Evolutionary conservation across 2,888 invertebrate genomes (phyloP).

Genomic region (Embidobia sp.): DNA sequence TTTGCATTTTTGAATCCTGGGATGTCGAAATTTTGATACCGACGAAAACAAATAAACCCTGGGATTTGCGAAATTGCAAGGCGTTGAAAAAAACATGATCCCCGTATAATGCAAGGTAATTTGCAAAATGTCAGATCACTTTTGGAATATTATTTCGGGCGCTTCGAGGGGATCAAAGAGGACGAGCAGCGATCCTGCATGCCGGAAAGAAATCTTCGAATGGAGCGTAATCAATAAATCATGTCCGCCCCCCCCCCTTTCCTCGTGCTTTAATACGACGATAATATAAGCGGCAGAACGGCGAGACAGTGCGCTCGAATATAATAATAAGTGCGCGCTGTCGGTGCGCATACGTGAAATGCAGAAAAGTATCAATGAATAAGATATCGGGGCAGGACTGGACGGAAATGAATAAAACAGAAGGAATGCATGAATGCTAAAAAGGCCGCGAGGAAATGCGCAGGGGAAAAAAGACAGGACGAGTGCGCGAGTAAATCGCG

Average conservation of each 20-base stretch:
- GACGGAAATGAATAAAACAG: constrained; percentile 67
- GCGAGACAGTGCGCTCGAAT: constrained; percentile 27
- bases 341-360: constrained; percentile 46
- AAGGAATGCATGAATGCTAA: constrained; percentile 66
- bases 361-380: constrained; percentile 67
- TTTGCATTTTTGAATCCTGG: too few relatives aligned
- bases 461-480: constrained; percentile 33
- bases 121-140: constrained; percentile 18
- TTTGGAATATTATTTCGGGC: constrained; percentile 28
- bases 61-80: too few relatives aligned
- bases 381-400: constrained; percentile 63
- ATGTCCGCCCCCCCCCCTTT: constrained; percentile 8
- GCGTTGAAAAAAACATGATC: not conserved
- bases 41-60: not conserved
- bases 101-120: not conserved
- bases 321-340: constrained; percentile 51
- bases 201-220: constrained; percentile 40
- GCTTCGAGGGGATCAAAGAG: constrained; percentile 31
- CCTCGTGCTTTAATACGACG: constrained; percentile 37
- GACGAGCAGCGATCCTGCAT: constrained; percentile 6
- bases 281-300: constrained; percentile 49
- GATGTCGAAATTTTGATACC: not conserved
- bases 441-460: constrained; percentile 42
- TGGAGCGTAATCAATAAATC: constrained; percentile 57
- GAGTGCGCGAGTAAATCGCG: constrained; percentile 55